A percentile compares a stretch with the other conserved stretches of the same genome.
Conservation (phyloP, 2,113 vertebrate species). For the Pseudorhombus dupliciocellatus region DNA sequence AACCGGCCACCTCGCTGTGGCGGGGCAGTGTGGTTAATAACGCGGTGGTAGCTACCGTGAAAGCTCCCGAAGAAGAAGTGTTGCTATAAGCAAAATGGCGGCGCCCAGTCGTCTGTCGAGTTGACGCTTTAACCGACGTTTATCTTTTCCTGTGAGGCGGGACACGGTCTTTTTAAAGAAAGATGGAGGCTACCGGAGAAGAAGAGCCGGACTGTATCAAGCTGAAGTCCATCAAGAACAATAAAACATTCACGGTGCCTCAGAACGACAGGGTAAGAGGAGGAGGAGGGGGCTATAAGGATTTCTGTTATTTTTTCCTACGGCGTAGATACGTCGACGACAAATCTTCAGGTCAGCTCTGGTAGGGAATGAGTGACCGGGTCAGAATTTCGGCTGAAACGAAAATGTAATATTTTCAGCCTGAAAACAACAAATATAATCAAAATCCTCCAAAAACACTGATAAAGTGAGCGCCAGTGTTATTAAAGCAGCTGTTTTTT, state of each 20-base stretch:
- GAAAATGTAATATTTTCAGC: not conserved
- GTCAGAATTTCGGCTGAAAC: not conserved
- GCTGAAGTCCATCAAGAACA: conserved; percentile 79
- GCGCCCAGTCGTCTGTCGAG: not conserved
- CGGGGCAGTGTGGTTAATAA: not conserved
- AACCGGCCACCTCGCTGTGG: no score
- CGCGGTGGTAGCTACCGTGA: not conserved
- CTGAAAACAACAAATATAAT: not conserved
- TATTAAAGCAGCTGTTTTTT: not conserved
- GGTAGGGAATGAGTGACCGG: no score
- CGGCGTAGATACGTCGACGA: no score
- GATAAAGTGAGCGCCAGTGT: not conserved
- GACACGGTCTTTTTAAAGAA: accelerated
- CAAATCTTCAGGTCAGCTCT: no score
- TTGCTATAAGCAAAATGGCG: conserved; percentile 19
- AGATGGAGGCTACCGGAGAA: conserved; percentile 73
- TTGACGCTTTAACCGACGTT: accelerated
- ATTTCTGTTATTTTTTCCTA: no score
- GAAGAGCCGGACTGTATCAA: conserved; percentile 74
- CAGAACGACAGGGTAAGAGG: conserved; percentile 78
- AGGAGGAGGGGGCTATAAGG: no score
- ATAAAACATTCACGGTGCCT: conserved; percentile 78
- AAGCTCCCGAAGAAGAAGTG: not conserved
- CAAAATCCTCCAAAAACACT: not conserved
- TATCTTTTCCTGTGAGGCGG: no score